Conservation (phyloP, 1,140 invertebrate genomes). For the Stratiolaelaps scimitus region DNA sequence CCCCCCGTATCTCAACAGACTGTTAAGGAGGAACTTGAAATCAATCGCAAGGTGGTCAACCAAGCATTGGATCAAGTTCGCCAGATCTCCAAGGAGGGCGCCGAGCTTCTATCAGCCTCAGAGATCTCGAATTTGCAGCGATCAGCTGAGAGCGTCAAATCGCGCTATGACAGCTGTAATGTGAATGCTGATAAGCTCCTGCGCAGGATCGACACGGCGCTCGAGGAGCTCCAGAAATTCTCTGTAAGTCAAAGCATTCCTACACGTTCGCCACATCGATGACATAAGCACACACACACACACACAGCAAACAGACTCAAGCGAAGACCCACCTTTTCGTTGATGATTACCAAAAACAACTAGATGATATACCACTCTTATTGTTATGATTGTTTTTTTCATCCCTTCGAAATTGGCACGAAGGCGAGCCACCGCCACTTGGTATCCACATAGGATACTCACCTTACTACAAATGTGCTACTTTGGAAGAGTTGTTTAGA, state of each 20-base stretch:
- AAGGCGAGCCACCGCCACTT: no score
- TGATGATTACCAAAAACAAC: no score
- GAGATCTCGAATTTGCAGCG: slow-evolving; percentile 73
- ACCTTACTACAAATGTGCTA: no score
- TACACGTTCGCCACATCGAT: no score
- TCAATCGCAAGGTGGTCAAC: slow-evolving; percentile 66
- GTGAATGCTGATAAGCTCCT: slow-evolving; percentile 65
- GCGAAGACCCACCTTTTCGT: no score
- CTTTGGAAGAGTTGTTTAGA: no score
- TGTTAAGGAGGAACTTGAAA: slow-evolving; percentile 77
- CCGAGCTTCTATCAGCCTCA: slow-evolving; percentile 73
- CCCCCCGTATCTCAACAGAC: slow-evolving; percentile 47
- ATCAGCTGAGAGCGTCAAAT: slow-evolving; percentile 65
- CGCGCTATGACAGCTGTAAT: slow-evolving; percentile 62
- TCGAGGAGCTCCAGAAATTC: slow-evolving; percentile 72
- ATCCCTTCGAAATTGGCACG: no score
- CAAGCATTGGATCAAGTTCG: slow-evolving; percentile 79
- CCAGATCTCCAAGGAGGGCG: slow-evolving; percentile 72
- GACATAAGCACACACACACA: no score
- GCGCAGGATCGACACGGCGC: slow-evolving; percentile 58
- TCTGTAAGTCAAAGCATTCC: slow-evolving; percentile 32
- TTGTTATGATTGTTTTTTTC: no score
- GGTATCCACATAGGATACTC: no score
- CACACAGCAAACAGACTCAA: no score
- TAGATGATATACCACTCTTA: no score